These are phyloP conservation scores for Heterocephalus glaber DNA, from an alignment of 2,113 vertebrate genomes.

Conservation along the genomic window DNA sequence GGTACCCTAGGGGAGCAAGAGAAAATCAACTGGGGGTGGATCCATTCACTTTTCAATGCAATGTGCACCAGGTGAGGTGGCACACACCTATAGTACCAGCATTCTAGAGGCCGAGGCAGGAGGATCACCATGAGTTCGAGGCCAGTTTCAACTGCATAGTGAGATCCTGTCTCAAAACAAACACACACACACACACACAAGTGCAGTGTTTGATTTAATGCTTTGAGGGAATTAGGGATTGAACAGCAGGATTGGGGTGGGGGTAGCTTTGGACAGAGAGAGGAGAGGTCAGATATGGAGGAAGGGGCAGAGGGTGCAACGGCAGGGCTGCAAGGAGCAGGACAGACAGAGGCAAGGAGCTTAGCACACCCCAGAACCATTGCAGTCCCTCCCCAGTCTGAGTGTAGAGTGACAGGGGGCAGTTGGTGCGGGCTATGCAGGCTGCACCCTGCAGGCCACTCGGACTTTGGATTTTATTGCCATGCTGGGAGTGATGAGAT, in stretches of 20 bases:
- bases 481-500: not conserved
- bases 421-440: not conserved
- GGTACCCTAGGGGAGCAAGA: not conserved
- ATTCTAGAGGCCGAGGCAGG: no score
- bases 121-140: not conserved
- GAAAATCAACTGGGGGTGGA: not conserved
- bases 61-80: fast-evolving
- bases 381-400: not conserved
- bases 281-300: fast-evolving
- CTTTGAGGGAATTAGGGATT: not conserved
- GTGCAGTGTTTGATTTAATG: fast-evolving
- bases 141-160: not conserved
- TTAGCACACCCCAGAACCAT: not conserved
- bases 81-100: no score
- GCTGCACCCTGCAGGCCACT: not conserved
- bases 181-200: not conserved
- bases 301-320: fast-evolving
- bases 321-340: not conserved
- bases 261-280: no score
- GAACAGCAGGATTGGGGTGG: not conserved
- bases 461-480: not conserved
- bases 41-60: not conserved
- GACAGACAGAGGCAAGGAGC: no score
- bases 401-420: fast-evolving
- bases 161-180: not conserved